Base-by-base conservation (phyloP, 53 echinoderm and acorn worm genomes). In the Patiria pectinifera region DNA sequence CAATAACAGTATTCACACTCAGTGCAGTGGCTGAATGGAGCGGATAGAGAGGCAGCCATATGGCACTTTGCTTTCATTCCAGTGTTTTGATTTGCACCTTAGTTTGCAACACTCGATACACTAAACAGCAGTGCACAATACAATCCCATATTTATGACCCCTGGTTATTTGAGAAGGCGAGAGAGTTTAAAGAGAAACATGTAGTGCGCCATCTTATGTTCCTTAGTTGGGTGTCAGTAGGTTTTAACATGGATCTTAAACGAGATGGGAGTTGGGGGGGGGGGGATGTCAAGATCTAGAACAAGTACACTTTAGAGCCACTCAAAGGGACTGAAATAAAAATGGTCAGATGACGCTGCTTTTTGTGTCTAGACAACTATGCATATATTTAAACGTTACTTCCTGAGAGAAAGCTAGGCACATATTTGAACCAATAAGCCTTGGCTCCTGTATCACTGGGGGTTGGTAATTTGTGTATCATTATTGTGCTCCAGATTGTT, bases 81-180 rank as follows among this genome's bases (percentile, higher is more conserved):
- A 81, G 69, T 90, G 90, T 90, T 90, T 90, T 81, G 90, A 90
- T 90, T 90, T 80, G 90, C 79, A 48, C 85, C 35, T 26, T 15
- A 46, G 43, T 60, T 71, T 47, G 49, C 48, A 48, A n/a, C 86
- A 15, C 86, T 72, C 15, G 86, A 66, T 85, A 45, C 62, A 83
- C 83, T 83, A 62, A 83, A 74, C 74, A 74, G 74, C 24, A 24
- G 21, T 24, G 24, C 24, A 23, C 24, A 74, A 21, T 74, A 74
- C 16, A 69, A 69, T 21, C 69, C 69, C 69, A 69, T 69, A 18
- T 15, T 3, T 69, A 69, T 69, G 69, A 69, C 69, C 69, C 16
- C 69, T 6, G 69, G 14, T 18, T 69, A 69, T 69, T 69, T 15
- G 16, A 69, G 69, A 69, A 21, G 15, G 21, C 15, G 21, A 69